Evolutionary conservation across 92 coral and sea anemone species (phyloP), one percentile per base, ranked within the genome.

Genomic region (Siderastrea siderea): DNA sequence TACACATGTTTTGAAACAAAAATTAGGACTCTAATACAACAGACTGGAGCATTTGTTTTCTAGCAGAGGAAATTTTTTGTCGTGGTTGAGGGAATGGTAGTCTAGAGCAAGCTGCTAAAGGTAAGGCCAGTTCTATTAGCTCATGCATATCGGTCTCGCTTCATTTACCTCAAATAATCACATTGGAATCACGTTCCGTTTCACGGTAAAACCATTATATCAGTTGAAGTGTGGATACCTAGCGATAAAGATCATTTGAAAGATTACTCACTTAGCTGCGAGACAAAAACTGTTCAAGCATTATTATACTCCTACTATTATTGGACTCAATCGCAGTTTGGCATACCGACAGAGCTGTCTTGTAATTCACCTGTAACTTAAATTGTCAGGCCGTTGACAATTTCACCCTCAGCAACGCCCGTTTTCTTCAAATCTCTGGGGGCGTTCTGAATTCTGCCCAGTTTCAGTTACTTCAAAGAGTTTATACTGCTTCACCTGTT

Each of bases 121-220:
- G 59, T 69, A 69, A 80, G 86, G 78, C n/a, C 51, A n/a, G 12
- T 47, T 7, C 17, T 53, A 46, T 69, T 9, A 71, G 63, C 78
- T 82, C 65, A 70, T 70, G 78, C 59, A 19, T 53, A 63, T 52
- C 16, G 15, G 78, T 26, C 11, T 74, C 63, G 47, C 59, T 74
- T 74, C 62, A 54, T 4, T 14, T 50, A 53, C 53, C 54, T 17
- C 63, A n/a, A 10, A 6, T 53, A 14, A 6, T 74, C 63, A 51
- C 0, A 74, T 7, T 10, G 78, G 78, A 74, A 52, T 53, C 57
- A 74, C 60, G 77, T 72, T 72, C 46, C 52, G n/a, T 71, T 49
- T 71, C 58, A n/a, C 50, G 54, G 26, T 44, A 11, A 10, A 46
- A n/a, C 2, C 3, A n/a, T 49, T 68, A 68, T 12, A 14, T 71